Evolutionary conservation across 2,113 vertebrate species (phyloP).

Genomic region (Odocoileus hemionus): DNA sequence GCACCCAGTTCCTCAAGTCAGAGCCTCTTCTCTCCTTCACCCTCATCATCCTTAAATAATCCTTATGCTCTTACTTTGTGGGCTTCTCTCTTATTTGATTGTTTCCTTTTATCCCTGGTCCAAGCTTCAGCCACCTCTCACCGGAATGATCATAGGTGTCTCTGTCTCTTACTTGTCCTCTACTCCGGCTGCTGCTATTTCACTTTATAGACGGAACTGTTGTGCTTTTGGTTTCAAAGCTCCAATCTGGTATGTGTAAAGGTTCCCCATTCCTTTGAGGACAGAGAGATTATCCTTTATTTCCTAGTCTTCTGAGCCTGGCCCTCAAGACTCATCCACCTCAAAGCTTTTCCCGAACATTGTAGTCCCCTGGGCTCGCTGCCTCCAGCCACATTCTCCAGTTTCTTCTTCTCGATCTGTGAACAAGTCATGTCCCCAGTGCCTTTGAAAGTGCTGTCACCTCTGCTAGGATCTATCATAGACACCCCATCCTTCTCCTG

Average conservation of each 20-base stretch:
- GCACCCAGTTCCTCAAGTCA: background rate
- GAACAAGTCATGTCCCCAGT: background rate
- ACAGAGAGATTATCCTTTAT: background rate
- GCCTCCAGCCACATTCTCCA: background rate
- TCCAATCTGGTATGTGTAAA: background rate
- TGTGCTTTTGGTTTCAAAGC: background rate
- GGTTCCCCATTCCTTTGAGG: background rate
- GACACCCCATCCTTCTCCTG: background rate
- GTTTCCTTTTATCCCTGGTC: background rate
- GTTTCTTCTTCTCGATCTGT: background rate
- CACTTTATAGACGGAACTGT: background rate
- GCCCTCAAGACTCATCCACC: background rate
- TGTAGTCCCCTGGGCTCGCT: rapidly evolving
- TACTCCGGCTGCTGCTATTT: background rate
- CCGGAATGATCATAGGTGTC: rapidly evolving
- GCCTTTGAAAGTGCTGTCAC: background rate
- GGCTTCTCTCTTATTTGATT: background rate
- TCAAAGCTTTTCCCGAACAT: background rate
- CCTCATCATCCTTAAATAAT: background rate
- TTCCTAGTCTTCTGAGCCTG: background rate
- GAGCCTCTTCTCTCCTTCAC: background rate
- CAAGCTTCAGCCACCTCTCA: background rate
- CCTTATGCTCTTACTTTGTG: background rate
- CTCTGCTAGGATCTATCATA: background rate
- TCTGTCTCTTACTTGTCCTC: background rate